A percentile compares a stretch with the other conserved stretches of the same genome.
phyloP scores from a whole-genome alignment of 2,113 vertebrate genomes.

The Nettapus auritus region DNA sequence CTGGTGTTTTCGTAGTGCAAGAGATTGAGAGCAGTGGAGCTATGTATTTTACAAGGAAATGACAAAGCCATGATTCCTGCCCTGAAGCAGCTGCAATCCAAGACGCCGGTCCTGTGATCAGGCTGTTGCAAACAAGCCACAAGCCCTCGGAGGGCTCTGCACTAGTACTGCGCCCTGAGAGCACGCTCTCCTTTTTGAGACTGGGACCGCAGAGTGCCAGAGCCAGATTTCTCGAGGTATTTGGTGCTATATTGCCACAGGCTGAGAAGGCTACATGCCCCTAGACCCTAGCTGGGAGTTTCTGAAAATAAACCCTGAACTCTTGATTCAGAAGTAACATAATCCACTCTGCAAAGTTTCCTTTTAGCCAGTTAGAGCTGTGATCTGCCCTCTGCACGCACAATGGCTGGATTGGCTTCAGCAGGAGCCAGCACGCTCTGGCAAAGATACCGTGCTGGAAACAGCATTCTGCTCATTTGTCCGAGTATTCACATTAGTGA shows the following conservation, averaged over 20 bases:
- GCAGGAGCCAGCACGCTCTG: conserved; percentile 9
- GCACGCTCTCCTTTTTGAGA: accelerated
- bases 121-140: accelerated
- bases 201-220: accelerated
- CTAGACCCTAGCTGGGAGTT: neutral
- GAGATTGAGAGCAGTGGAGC: neutral
- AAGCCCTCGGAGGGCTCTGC: neutral
- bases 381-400: neutral
- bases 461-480: neutral
- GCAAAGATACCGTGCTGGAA: neutral
- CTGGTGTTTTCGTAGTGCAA: neutral
- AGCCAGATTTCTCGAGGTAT: neutral
- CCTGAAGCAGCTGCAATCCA: neutral
- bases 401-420: neutral
- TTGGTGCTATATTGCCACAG: neutral
- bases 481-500: accelerated
- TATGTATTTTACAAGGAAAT: neutral
- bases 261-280: neutral
- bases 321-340: neutral
- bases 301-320: neutral
- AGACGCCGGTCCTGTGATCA: neutral
- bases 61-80: neutral
- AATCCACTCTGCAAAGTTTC: neutral
- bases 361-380: neutral
- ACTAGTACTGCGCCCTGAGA: accelerated